Percentiles rank a stretch among this genome's conserved stretches.
phyloP scores from a whole-genome alignment of 1,140 invertebrate genomes.

The Onthophagus taurus region DNA sequence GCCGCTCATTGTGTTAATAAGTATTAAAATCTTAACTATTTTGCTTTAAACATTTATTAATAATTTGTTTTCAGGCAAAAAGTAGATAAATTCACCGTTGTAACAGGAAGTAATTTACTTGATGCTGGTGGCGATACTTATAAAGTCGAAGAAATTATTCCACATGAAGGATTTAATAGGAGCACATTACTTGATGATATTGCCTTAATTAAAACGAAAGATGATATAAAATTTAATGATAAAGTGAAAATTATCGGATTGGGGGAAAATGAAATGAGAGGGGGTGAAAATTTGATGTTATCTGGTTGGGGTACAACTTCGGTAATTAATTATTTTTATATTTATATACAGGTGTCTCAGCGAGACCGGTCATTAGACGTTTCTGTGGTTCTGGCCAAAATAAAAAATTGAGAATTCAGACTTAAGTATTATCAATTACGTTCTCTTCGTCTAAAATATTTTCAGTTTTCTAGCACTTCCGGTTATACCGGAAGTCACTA shows the following conservation, averaged over 20 bases:
- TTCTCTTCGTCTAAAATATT: too few relatives aligned
- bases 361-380: too few relatives aligned
- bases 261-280: constrained; percentile 27
- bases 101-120: constrained; percentile 9
- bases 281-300: constrained; percentile 27
- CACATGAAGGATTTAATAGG: constrained; percentile 1
- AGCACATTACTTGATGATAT: constrained; percentile 40
- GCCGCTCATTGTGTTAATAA: too few relatives aligned
- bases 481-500: too few relatives aligned
- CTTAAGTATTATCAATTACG: too few relatives aligned
- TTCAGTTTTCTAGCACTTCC: too few relatives aligned
- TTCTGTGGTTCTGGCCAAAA: too few relatives aligned
- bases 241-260: constrained; percentile 34
- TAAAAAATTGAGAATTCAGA: too few relatives aligned
- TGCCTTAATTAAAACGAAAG: constrained; percentile 43
- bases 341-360: too few relatives aligned
- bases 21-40: too few relatives aligned
- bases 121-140: constrained; percentile 11
- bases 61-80: constrained; percentile 1
- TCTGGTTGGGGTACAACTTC: constrained; percentile 38
- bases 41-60: too few relatives aligned
- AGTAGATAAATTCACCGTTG: constrained; percentile 5
- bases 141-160: constrained; percentile 10
- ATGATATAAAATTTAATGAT: constrained; percentile 39
- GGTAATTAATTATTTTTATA: too few relatives aligned